Evolutionary conservation across 35 echinoderm and acorn worm genomes (phyloP).

Genomic region (Apostichopus californicus): DNA sequence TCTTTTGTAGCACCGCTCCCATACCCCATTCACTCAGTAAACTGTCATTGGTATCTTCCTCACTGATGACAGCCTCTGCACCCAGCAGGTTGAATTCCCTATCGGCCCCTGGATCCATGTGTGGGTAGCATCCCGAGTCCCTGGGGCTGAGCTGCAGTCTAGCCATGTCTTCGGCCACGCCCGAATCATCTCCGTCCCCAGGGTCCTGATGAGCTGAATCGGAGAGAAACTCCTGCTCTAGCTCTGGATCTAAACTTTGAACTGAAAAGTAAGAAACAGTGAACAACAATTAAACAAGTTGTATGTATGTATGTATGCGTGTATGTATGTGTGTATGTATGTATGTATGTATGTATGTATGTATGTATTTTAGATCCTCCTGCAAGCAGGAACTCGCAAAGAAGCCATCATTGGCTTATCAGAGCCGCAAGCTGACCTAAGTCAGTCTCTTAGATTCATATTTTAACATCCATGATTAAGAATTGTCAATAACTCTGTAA

Average conservation of each 20-base stretch:
- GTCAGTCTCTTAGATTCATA: no score
- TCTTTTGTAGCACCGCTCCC: not conserved
- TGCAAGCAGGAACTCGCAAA: no score
- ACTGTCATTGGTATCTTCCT: not conserved
- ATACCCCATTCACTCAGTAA: slow-evolving; percentile 41
- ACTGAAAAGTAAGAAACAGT: slow-evolving; percentile 35
- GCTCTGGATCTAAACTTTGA: slow-evolving; percentile 48
- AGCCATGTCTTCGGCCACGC: slow-evolving; percentile 47
- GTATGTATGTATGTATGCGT: no score
- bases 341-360: no score
- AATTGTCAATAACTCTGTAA: no score
- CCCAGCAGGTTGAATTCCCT: slow-evolving; percentile 19
- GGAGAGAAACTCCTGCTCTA: slow-evolving; percentile 49
- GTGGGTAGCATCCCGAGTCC: slow-evolving; percentile 54
- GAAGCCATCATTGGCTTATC: no score
- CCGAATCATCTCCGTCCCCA: slow-evolving; percentile 28
- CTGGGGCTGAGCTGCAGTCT: slow-evolving; percentile 39
- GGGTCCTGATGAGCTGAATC: not conserved
- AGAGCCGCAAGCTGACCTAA: no score
- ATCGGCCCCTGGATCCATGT: slow-evolving; percentile 41
- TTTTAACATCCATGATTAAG: no score
- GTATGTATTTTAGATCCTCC: no score
- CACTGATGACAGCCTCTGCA: slow-evolving; percentile 31
- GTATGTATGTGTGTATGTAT: no score
- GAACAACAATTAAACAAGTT: not conserved